Percentiles rank a stretch among this genome's conserved stretches.
These are phyloP conservation scores for Cheilosia grossa DNA, from an alignment of 2,888 invertebrate species.

Conservation along the genomic window DNA sequence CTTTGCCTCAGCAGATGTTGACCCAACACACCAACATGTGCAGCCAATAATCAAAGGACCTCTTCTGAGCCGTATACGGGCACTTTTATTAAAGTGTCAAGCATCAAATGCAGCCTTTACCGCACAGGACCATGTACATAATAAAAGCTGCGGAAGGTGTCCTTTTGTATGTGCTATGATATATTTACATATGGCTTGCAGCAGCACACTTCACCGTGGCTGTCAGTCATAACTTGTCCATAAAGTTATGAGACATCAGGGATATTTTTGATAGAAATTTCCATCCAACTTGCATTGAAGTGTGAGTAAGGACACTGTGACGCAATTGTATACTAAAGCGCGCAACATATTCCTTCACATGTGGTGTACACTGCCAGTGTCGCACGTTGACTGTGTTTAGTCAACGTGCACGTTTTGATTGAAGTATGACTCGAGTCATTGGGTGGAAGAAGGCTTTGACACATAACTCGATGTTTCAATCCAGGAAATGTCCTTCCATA, in stretches of 20 bases:
- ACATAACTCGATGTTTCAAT: slow-evolving; percentile 48
- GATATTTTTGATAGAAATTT: slow-evolving; percentile 59
- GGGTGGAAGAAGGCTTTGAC: slow-evolving; percentile 33
- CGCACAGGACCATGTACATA: slow-evolving; percentile 35
- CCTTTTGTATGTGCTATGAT: slow-evolving; percentile 17
- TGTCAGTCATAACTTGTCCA: slow-evolving; percentile 14
- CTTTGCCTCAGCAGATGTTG: background rate
- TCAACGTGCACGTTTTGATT: slow-evolving; percentile 64
- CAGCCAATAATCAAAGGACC: slow-evolving; percentile 39
- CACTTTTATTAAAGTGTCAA: slow-evolving; percentile 48
- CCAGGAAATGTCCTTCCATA: slow-evolving; percentile 42
- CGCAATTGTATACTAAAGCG: background rate
- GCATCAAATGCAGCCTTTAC: background rate
- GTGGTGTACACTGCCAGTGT: background rate
- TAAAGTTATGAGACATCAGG: slow-evolving; percentile 38
- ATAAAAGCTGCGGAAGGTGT: slow-evolving; percentile 26
- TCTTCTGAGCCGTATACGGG: background rate
- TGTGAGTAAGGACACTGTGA: background rate
- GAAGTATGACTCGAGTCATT: slow-evolving; percentile 56
- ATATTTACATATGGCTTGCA: background rate
- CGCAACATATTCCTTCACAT: background rate
- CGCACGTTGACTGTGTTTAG: slow-evolving; percentile 59
- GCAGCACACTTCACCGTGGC: slow-evolving; percentile 8
- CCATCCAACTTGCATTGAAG: slow-evolving; percentile 20
- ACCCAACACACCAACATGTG: background rate